Evolutionary conservation across 2,113 vertebrate genomes (phyloP).

Genomic region (Carassius auratus): DNA sequence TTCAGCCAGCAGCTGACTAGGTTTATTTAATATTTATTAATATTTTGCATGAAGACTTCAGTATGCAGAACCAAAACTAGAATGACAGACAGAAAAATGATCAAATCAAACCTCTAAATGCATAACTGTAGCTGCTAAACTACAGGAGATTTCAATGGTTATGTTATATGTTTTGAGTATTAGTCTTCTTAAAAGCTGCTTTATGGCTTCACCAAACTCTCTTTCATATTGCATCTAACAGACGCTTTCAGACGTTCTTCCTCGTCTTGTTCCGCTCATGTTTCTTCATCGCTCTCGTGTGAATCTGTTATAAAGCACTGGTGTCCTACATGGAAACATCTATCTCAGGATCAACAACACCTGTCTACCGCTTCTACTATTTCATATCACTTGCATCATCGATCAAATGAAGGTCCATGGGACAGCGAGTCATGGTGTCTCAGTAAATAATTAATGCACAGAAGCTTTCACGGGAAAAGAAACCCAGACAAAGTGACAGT

Average conservation of each 20-base stretch:
- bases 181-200: background rate
- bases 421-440: background rate
- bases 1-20: background rate
- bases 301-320: background rate
- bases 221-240: background rate
- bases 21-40: background rate
- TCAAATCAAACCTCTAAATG: background rate
- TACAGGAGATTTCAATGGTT: background rate
- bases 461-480: background rate
- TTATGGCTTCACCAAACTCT: background rate
- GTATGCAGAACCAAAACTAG: background rate
- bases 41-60: background rate
- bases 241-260: background rate
- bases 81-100: background rate
- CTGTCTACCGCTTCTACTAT: background rate
- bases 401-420: background rate
- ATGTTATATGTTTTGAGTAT: background rate
- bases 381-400: constrained; percentile 4
- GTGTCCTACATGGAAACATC: background rate
- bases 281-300: background rate
- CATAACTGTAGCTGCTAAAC: background rate
- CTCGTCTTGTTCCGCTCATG: background rate
- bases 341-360: background rate
- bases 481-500: background rate
- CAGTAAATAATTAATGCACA: background rate